phyloP scores from a whole-genome alignment of 2,888 invertebrate genomes.

The Ptychoptera albimana region DNA sequence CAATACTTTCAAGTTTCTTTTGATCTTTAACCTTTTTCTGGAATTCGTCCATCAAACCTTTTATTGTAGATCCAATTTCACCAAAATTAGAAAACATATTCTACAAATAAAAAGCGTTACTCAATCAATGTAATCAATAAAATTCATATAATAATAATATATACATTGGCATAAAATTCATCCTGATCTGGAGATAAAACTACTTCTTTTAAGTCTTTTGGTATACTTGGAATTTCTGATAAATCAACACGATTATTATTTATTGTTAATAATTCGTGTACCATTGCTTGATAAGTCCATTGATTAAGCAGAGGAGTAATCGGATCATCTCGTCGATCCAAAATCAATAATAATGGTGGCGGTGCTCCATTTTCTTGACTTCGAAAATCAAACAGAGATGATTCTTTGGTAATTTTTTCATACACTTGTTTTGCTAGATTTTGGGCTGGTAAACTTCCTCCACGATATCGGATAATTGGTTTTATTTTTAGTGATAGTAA shows the following conservation, averaged over 20 bases:
- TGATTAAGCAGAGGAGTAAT: constrained; percentile 90
- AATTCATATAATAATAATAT: neutral
- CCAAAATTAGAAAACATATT: constrained; percentile 95
- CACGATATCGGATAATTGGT: constrained; percentile 78
- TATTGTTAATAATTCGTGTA: constrained; percentile 89
- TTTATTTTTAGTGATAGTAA: constrained; percentile 80
- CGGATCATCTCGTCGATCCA: constrained; percentile 89
- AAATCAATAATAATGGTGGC: constrained; percentile 66
- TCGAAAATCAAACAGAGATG: constrained; percentile 74
- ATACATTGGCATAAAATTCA: constrained; percentile 84
- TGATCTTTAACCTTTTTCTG: constrained; percentile 90
- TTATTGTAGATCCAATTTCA: constrained; percentile 95
- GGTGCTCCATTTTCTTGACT: constrained; percentile 42
- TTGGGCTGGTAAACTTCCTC: constrained; percentile 69
- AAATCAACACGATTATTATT: constrained; percentile 88
- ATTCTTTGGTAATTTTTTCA: constrained; percentile 76
- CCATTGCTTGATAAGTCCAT: constrained; percentile 99
- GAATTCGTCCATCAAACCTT: constrained; percentile 93
- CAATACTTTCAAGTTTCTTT: constrained; percentile 93
- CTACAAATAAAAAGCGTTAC: constrained; percentile 27
- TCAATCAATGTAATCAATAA: neutral
- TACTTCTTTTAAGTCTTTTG: constrained; percentile 81
- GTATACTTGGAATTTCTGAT: constrained; percentile 65
- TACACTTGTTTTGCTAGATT: constrained; percentile 72
- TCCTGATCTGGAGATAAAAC: constrained; percentile 92